Base-by-base conservation (phyloP, 2,888 invertebrate genomes). In the Linnaemya vulpina region DNA sequence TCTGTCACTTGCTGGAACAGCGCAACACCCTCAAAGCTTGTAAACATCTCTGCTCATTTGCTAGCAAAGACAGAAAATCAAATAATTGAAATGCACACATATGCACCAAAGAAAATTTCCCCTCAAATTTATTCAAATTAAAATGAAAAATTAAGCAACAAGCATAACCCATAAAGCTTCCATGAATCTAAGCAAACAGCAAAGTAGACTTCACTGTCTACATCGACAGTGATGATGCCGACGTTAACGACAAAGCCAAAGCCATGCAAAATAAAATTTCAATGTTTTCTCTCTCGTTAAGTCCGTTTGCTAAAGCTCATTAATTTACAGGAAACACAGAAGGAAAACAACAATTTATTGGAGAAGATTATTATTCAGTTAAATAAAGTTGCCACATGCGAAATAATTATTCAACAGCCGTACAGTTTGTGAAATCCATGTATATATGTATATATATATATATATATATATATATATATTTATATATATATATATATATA, bases 91-190 rank as follows among this genome's bases (percentile, higher is more conserved):
- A 46, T 46, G 40, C 38, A 55, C 63, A 76, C 43, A 65, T 49
- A 75, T 46, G 60, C 46, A 43, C 9, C 60, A 22, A 40, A 5
- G 9, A 2, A 71, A 63, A 71, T 79, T 79, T 79, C 79, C 79
- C 79, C 79, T 79, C 35, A 71, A 79, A 43, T 35, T 65, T 79
- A 65, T 79, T 79, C 71, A 79, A 79, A 79, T 79, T 79, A 79
- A 79, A 79, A 71, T 35, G 35, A 17, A 79, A 78, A 78, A 79
- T 63, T 79, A 71, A 79, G 71, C 77, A 62, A 65, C 46, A 63
- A 71, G 67, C 58, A 77, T 49, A 76, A 77, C 68, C 58, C 77
- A 68, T 77, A 77, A 77, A 70, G 77, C 49, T 68, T 68, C 49
- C 77, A 77, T 60, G 68, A 40, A 60, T 25, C 38, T 38, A 51